phyloP scores from a whole-genome alignment of 2,797 vertebrate species.

The Microctenopoma stevenorrisi region DNA sequence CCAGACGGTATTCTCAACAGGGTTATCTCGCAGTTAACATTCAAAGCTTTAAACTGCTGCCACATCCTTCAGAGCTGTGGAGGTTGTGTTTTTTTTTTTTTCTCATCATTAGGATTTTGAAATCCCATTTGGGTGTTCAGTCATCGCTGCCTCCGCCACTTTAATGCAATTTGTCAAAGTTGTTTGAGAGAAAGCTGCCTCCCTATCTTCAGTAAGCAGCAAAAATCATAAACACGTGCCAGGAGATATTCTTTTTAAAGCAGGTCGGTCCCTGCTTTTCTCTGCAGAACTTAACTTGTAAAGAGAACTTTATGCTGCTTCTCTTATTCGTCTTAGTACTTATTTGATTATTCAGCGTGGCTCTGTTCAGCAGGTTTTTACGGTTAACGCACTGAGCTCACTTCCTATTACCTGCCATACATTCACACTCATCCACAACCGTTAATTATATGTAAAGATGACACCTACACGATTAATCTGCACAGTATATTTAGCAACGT shows the following conservation, averaged over 20 bases:
- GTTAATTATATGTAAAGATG: neutral
- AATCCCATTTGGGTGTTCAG: conserved; percentile 24
- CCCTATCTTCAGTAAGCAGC: neutral
- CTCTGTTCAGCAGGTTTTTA: neutral
- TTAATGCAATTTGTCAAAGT: conserved; percentile 33
- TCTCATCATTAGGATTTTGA: conserved; percentile 34
- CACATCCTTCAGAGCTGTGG: neutral
- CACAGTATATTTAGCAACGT: conserved; percentile 35
- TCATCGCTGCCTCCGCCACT: conserved; percentile 19
- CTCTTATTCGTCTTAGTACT: neutral
- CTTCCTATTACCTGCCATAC: neutral
- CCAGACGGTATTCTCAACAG: neutral
- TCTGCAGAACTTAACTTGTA: conserved; percentile 2
- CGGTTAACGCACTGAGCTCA: neutral
- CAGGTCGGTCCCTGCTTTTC: conserved; percentile 30
- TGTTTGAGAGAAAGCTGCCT: conserved; percentile 17
- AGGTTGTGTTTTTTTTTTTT: conserved; percentile 6
- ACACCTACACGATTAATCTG: neutral
- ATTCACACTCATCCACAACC: neutral
- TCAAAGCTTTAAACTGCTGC: conserved; percentile 20
- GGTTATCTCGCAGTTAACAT: conserved; percentile 11
- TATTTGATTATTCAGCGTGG: neutral
- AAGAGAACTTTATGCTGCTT: neutral
- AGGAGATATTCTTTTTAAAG: conserved; percentile 30
- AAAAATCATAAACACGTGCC: conserved; percentile 10